Evolutionary conservation across 2,113 vertebrate species (phyloP), one percentile per base, ranked within the genome.

Genomic region (Mandrillus leucophaeus): DNA sequence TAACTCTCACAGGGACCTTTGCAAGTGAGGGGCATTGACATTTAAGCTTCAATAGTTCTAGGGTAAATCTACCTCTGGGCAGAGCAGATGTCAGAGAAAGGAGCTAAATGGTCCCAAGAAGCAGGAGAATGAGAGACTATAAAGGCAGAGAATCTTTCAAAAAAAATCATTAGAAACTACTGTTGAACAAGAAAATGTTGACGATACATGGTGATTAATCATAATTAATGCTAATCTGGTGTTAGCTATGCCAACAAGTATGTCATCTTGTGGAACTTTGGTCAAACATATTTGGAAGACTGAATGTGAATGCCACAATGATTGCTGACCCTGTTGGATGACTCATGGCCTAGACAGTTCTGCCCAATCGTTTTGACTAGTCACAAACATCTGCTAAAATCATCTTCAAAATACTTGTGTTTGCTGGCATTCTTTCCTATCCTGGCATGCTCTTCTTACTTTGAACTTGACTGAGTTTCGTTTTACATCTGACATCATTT

Each of bases 341-440:
- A 97, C 76, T 98, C 97, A 98, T 1, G 52, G 9, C 8, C 38
- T 22, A 96, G 52, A 93, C 13, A 95, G 95, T 95, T 95, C 2
- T 96, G 84, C 75, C 38, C 95, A 96, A 72, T 97, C 76, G 23
- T 73, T 96, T 84, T 1, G 8, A 76, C 78, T 55, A 50, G 75
- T 96, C 76, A 94, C 45, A 94, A 38, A 97, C 93, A 97, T 92
- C 97, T 98, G 81, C 81, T 90, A 95, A 48, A 95, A 95, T 93
- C 96, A 66, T 70, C 82, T 96, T 76, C 57, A 61, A 95, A 84
- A 86, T 35, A 48, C 85, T 91, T 90, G 72, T 57, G 18, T 83
- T 96, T 64, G 61, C 83, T 97, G 75, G 16, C 72, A 90, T 6
- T 79, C 25, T 45, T 52, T 87, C 43, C 45, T 23, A 81, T 1